These are phyloP conservation scores for Alosa alosa DNA, from an alignment of 2,113 vertebrate species.

Conservation along the genomic window DNA sequence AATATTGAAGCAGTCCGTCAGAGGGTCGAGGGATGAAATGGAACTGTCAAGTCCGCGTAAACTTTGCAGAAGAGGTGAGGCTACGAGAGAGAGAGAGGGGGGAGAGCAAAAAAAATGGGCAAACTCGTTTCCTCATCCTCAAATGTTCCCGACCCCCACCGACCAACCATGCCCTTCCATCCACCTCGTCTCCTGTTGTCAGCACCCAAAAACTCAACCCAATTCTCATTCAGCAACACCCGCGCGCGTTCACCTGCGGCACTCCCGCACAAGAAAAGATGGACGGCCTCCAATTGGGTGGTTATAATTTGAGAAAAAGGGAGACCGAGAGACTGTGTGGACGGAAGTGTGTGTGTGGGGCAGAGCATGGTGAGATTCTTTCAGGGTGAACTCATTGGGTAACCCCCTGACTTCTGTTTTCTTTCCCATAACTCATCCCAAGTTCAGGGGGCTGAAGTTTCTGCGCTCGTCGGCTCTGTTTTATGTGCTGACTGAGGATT, in stretches of 20 bases:
- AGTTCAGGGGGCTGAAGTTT: conserved; percentile 28
- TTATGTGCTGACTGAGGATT: conserved; percentile 14
- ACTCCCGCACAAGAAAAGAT: conserved; percentile 20
- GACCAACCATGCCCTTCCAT: conserved; percentile 24
- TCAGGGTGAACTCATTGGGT: conserved; percentile 43
- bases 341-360: not conserved
- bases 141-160: conserved; percentile 35
- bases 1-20: conserved; percentile 81
- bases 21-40: conserved; percentile 73
- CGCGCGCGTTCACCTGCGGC: conserved; percentile 34
- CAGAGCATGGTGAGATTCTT: conserved; percentile 32
- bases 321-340: not conserved
- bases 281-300: conserved; percentile 21
- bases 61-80: conserved; percentile 69
- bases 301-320: not conserved
- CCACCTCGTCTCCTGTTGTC: conserved; percentile 40
- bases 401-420: conserved; percentile 38
- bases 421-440: conserved; percentile 41
- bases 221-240: conserved; percentile 26
- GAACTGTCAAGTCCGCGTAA: conserved; percentile 79
- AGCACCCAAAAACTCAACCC: conserved; percentile 38
- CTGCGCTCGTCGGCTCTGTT: not conserved
- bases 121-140: conserved; percentile 49
- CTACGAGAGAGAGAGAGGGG: conserved; percentile 42
- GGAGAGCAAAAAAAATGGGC: conserved; percentile 26